A percentile compares a stretch with the other conserved stretches of the same genome.
phyloP scores from a whole-genome alignment of 2,113 vertebrate species.

The Ptilonorhynchus violaceus region DNA sequence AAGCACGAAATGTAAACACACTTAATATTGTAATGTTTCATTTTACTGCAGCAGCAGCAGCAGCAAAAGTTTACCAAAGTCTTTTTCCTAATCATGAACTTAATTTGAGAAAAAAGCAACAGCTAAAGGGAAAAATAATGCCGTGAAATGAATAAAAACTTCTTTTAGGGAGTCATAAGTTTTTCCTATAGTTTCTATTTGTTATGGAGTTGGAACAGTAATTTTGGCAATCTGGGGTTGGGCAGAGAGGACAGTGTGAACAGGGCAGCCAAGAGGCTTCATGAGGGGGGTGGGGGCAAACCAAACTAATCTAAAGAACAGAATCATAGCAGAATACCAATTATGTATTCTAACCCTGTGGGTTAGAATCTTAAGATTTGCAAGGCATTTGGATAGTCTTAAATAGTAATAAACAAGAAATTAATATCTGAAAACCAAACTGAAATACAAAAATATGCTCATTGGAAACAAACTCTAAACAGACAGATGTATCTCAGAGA shows the following conservation, averaged over 20 bases:
- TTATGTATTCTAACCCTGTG: background rate
- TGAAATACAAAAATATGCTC: background rate
- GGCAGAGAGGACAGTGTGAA: background rate
- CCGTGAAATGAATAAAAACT: background rate
- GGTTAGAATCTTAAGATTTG: background rate
- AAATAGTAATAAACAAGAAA: background rate
- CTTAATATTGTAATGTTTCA: background rate
- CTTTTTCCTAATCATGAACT: background rate
- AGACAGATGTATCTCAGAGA: background rate
- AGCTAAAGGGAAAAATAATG: background rate
- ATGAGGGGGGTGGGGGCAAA: background rate
- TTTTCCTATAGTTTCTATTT: background rate
- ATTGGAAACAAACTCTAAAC: background rate
- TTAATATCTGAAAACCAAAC: background rate
- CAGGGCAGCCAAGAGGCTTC: background rate
- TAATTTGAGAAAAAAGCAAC: background rate
- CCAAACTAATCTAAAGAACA: background rate
- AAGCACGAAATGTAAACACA: conserved; percentile 9
- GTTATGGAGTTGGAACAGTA: background rate
- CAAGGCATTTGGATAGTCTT: background rate
- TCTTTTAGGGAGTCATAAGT: background rate
- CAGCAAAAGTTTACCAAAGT: too few species aligned
- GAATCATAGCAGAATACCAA: background rate
- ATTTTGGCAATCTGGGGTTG: background rate
- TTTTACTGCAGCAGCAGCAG: background rate